Evolutionary conservation across 2,888 invertebrate species (phyloP).

Genomic region (Diadromus collaris): DNA sequence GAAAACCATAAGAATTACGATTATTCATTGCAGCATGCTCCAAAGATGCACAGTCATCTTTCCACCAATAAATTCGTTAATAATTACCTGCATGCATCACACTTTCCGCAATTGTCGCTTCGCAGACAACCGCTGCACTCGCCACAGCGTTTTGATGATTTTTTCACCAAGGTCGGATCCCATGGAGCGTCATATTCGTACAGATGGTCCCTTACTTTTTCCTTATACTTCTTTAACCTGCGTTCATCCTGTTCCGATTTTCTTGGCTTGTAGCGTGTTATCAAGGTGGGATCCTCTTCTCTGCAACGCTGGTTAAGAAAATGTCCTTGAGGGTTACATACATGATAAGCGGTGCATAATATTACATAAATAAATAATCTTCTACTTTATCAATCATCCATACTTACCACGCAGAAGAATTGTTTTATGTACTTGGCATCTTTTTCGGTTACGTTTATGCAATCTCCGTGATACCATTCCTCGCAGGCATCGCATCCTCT

Average conservation of each 20-base stretch:
- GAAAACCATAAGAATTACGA: background rate
- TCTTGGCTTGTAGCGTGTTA: constrained; percentile 77
- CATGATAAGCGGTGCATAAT: background rate
- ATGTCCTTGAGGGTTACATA: background rate
- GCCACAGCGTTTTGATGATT: constrained; percentile 84
- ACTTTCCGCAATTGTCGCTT: constrained; percentile 86
- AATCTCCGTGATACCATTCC: constrained; percentile 99
- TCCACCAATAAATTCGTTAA: background rate
- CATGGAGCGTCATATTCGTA: constrained; percentile 76
- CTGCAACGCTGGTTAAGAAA: constrained; percentile 83
- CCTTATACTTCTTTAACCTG: constrained; percentile 74
- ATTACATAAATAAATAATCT: background rate
- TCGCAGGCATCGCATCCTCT: constrained; percentile 98
- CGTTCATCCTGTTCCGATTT: constrained; percentile 75
- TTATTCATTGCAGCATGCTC: background rate
- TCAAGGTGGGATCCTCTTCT: constrained; percentile 90
- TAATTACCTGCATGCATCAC: constrained; percentile 83
- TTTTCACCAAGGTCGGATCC: constrained; percentile 73
- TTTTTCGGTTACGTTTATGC: constrained; percentile 96
- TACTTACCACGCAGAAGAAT: constrained; percentile 89
- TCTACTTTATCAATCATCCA: background rate
- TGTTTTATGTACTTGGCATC: constrained; percentile 96
- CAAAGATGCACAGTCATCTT: background rate
- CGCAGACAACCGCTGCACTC: constrained; percentile 88
- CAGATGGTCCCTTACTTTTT: constrained; percentile 77